Percentiles rank a stretch among this genome's conserved stretches.
Conservation (phyloP, 2,888 invertebrate genomes). For the Pyrocoelia pectoralis region DNA sequence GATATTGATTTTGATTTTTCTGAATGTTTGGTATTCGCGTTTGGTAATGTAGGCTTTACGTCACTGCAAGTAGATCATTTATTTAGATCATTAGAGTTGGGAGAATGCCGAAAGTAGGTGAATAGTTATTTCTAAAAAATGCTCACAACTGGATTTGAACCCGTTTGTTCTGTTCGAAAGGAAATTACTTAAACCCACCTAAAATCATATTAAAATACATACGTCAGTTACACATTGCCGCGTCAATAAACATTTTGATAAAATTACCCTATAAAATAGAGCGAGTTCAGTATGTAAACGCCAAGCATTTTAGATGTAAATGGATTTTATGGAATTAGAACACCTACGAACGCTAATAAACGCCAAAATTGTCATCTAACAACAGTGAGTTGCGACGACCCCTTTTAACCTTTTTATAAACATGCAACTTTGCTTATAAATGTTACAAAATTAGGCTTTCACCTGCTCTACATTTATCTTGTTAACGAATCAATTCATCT, state of each 20-base stretch:
- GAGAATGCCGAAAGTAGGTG: too few species aligned
- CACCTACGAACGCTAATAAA: slow-evolving; percentile 37
- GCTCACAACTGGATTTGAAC: too few species aligned
- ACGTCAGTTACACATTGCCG: background rate
- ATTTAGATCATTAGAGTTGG: too few species aligned
- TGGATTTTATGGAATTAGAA: slow-evolving; percentile 23
- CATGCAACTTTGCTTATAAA: background rate
- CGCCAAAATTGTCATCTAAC: slow-evolving; percentile 38
- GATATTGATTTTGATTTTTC: too few species aligned
- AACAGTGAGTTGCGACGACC: too few species aligned
- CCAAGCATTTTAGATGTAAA: background rate
- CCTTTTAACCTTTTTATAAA: slow-evolving; percentile 30
- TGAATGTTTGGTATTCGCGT: too few species aligned
- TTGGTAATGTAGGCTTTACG: too few species aligned
- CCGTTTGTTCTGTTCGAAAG: too few species aligned
- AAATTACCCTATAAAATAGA: background rate
- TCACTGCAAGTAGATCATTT: too few species aligned
- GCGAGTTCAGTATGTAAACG: background rate
- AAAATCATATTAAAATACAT: too few species aligned
- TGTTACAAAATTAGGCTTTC: background rate
- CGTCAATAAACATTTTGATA: background rate
- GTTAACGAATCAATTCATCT: slow-evolving; percentile 5
- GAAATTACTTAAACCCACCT: too few species aligned
- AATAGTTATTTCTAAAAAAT: too few species aligned
- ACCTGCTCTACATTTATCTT: background rate